These are phyloP conservation scores for Cactoblastis cactorum DNA, from an alignment of 2,888 invertebrate genomes.

Conservation along the genomic window DNA sequence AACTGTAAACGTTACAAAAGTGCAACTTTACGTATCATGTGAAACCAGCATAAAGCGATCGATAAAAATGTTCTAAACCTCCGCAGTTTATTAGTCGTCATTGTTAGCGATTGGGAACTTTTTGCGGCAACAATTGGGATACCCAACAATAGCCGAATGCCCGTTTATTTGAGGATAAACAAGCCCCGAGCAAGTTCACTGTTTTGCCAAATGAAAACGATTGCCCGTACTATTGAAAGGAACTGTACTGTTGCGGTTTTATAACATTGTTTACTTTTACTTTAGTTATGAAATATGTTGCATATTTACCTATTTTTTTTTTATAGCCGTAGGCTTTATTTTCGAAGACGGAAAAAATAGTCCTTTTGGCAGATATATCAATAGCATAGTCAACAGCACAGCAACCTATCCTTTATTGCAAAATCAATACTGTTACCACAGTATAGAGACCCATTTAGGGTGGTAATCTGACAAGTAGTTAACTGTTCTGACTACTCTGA, in stretches of 20 bases:
- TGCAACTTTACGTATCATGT: no score
- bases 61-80: slow-evolving; percentile 4
- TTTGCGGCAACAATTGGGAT: slow-evolving; percentile 7
- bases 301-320: not conserved
- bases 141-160: slow-evolving; percentile 3
- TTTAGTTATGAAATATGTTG: not conserved
- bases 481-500: no score
- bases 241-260: slow-evolving; percentile 1
- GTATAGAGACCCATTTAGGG: no score
- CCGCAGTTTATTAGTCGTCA: not conserved
- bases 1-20: no score
- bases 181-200: not conserved
- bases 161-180: slow-evolving; percentile 3
- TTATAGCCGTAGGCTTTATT: not conserved
- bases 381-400: no score
- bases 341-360: not conserved
- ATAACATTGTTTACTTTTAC: slow-evolving; percentile 2
- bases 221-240: slow-evolving; percentile 1
- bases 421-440: no score
- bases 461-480: no score
- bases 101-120: slow-evolving; percentile 8
- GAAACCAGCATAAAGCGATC: not conserved
- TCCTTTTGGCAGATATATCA: no score
- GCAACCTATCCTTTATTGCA: not conserved
- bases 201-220: slow-evolving; percentile 9